Percentiles rank a stretch among this genome's conserved stretches.
Evolutionary conservation across 2,888 invertebrate species (phyloP).

Genomic region (Ormyrus pomaceus): DNA sequence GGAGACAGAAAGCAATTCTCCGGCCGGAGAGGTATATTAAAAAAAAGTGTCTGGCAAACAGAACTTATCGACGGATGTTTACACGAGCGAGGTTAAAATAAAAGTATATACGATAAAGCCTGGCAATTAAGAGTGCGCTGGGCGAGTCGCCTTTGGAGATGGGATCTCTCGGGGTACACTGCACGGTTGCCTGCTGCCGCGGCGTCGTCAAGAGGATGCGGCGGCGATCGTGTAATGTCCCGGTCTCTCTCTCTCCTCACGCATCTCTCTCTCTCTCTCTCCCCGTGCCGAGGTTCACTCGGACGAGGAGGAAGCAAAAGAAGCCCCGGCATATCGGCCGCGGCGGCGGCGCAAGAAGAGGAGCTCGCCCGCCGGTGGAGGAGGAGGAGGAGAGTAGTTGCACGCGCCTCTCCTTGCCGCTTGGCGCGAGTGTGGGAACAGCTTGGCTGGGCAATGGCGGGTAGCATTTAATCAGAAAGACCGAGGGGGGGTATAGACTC

Average conservation of each 20-base stretch:
- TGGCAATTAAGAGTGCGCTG: too few relatives aligned
- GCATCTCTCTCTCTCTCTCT: constrained; percentile 47
- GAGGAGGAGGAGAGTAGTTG: constrained; percentile 61
- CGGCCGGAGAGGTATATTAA: too few relatives aligned
- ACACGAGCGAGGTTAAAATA: too few relatives aligned
- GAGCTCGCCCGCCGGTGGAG: background rate
- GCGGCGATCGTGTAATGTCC: constrained; percentile 6
- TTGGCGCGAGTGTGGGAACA: constrained; percentile 64
- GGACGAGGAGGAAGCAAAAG: constrained; percentile 51
- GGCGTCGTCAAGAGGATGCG: background rate
- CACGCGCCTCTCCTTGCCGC: constrained; percentile 60
- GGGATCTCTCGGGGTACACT: too few relatives aligned
- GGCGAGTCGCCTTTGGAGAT: too few relatives aligned
- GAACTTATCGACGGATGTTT: too few relatives aligned
- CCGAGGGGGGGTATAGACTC: background rate
- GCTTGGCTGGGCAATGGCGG: constrained; percentile 64
- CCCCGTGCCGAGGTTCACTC: background rate
- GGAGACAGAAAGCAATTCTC: too few relatives aligned
- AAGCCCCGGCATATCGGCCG: too few relatives aligned
- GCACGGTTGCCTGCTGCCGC: too few relatives aligned
- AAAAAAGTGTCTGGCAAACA: too few relatives aligned
- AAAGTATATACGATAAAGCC: too few relatives aligned
- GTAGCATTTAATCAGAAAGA: constrained; percentile 75
- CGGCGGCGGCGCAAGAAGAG: constrained; percentile 42
- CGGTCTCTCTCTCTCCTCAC: constrained; percentile 29